A percentile compares a stretch with the other conserved stretches of the same genome.
Conservation (phyloP, 2,113 vertebrate genomes). For the Nicator chloris region DNA sequence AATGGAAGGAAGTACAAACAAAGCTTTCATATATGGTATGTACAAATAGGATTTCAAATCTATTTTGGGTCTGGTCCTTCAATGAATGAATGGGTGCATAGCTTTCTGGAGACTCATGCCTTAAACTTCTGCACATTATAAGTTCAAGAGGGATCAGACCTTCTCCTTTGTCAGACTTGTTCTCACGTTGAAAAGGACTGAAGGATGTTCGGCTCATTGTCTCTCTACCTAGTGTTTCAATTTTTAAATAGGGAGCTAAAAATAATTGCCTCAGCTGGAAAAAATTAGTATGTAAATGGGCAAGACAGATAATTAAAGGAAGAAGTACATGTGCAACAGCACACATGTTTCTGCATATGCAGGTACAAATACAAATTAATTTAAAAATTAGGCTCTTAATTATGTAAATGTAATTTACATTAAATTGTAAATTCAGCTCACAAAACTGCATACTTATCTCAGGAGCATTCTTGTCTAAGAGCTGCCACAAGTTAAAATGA, state of each 20-base stretch:
- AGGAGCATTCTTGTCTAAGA: neutral
- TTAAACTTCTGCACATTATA: neutral
- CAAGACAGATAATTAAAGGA: neutral
- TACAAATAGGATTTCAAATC: constrained; percentile 19
- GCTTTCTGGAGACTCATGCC: neutral
- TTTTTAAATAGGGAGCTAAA: neutral
- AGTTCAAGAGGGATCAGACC: neutral
- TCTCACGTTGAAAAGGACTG: neutral
- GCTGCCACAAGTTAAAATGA: neutral
- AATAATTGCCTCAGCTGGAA: neutral
- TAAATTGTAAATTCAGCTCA: neutral
- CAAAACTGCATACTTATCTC: neutral
- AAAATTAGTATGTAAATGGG: neutral
- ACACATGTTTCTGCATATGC: neutral
- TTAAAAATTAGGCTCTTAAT: neutral
- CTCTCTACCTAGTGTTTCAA: neutral
- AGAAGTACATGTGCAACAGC: neutral
- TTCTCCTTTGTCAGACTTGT: neutral
- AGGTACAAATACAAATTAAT: neutral
- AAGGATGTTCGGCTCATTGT: neutral
- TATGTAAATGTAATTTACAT: neutral
- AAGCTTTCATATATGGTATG: constrained; percentile 12
- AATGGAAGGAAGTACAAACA: constrained; percentile 23
- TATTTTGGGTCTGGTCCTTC: neutral
- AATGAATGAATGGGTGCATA: neutral